These are phyloP conservation scores for Propsilocerus akamusi DNA, from an alignment of 1,140 invertebrate species.

Conservation along the genomic window DNA sequence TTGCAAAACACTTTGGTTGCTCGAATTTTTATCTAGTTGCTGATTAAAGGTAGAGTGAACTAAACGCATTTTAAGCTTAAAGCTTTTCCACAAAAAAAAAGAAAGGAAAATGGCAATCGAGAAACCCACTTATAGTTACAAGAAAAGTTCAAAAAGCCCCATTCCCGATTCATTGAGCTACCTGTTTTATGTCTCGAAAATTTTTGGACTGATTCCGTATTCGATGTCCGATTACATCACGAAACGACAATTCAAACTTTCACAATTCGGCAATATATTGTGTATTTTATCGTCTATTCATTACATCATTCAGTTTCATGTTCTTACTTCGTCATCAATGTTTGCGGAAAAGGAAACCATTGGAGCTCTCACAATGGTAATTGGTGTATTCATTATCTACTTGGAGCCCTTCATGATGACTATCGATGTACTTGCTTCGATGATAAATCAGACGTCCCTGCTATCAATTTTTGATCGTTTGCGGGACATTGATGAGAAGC, in stretches of 20 bases:
- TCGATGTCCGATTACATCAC: background rate
- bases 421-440: constrained; percentile 16
- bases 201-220: background rate
- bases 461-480: constrained; percentile 19
- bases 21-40: no score
- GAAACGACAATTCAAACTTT: background rate
- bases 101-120: background rate
- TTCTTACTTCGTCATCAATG: background rate
- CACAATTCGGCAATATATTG: background rate
- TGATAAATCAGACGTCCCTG: constrained; percentile 17
- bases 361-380: constrained; percentile 22
- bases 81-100: no score
- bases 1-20: no score
- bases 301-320: background rate
- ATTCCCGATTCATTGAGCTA: background rate
- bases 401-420: constrained; percentile 22
- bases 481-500: constrained; percentile 16
- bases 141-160: background rate
- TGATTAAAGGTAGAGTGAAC: no score
- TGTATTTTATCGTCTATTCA: background rate
- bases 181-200: background rate
- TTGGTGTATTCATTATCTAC: constrained; percentile 22
- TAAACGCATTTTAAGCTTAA: no score
- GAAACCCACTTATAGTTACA: background rate
- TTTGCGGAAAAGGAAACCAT: background rate